Evolutionary conservation across 2,113 vertebrate species (phyloP).

Genomic region (Oenanthe oenanthe): DNA sequence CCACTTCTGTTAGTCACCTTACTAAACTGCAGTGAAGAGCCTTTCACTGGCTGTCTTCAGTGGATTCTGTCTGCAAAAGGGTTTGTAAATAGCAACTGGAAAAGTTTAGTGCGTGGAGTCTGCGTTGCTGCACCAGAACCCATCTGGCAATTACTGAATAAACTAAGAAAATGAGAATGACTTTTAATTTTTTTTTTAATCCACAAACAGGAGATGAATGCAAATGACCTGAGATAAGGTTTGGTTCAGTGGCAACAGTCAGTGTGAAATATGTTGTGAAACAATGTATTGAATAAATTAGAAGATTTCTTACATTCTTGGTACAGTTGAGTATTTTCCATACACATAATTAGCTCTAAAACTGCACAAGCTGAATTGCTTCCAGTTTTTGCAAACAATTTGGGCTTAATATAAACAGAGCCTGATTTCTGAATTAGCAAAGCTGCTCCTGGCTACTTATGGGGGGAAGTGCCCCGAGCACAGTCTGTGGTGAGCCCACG

Average conservation of each 20-base stretch:
- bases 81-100: slow-evolving; percentile 38
- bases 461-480: neutral
- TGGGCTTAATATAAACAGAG: slow-evolving; percentile 60
- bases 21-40: slow-evolving; percentile 19
- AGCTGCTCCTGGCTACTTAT: slow-evolving; percentile 57
- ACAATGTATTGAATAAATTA: slow-evolving; percentile 66
- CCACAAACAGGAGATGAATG: slow-evolving; percentile 65
- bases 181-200: slow-evolving; percentile 33
- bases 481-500: neutral
- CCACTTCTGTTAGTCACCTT: neutral
- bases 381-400: slow-evolving; percentile 69
- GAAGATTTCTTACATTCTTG: slow-evolving; percentile 61
- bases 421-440: slow-evolving; percentile 52
- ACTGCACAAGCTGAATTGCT: slow-evolving; percentile 71
- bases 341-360: slow-evolving; percentile 61
- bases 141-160: slow-evolving; percentile 54
- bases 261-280: slow-evolving; percentile 66
- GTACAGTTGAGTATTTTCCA: slow-evolving; percentile 66
- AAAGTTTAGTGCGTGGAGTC: slow-evolving; percentile 17
- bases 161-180: slow-evolving; percentile 41
- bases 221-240: slow-evolving; percentile 67
- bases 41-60: neutral
- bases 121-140: slow-evolving; percentile 45
- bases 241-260: slow-evolving; percentile 65
- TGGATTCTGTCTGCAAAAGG: neutral